Percentiles rank a stretch among this genome's conserved stretches.
Conservation (phyloP, 37 sponge, comb jelly and placozoan genomes). For the Crambe crambe region DNA sequence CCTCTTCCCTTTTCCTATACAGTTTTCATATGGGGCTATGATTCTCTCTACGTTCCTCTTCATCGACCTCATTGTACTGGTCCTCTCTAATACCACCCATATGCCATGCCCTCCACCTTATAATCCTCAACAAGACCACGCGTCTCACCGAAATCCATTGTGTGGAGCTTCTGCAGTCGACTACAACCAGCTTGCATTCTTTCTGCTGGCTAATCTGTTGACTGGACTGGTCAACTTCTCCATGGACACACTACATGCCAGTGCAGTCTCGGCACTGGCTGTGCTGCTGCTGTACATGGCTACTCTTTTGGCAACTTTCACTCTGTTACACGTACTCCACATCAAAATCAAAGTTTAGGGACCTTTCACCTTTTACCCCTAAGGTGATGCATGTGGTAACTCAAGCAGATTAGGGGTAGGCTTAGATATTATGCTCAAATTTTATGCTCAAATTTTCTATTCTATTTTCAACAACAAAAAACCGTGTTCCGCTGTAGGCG, state of each 20-base stretch:
- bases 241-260: conserved; percentile 71
- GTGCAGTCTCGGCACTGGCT: conserved; percentile 1
- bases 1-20: not conserved
- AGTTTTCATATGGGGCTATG: conserved; percentile 49
- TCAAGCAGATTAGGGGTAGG: too few relatives aligned
- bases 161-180: conserved; percentile 83
- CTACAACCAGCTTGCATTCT: conserved; percentile 91
- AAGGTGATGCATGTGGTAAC: too few relatives aligned
- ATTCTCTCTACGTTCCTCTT: conserved; percentile 22
- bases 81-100: conserved; percentile 21
- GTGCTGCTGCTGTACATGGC: conserved; percentile 58
- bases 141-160: not conserved
- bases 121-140: not conserved
- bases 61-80: conserved; percentile 38
- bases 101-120: conserved; percentile 5
- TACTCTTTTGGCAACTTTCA: conserved; percentile 23
- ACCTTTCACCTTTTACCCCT: not conserved
- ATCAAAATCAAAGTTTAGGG: conserved; percentile 67
- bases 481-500: too few relatives aligned
- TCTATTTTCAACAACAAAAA: too few relatives aligned
- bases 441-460: too few relatives aligned
- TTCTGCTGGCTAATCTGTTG: conserved; percentile 85
- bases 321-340: conserved; percentile 15
- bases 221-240: conserved; percentile 91
- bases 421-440: too few relatives aligned